Evolutionary conservation across 2,113 vertebrate species (phyloP).

Genomic region (Sinocyclocheilus grahami): DNA sequence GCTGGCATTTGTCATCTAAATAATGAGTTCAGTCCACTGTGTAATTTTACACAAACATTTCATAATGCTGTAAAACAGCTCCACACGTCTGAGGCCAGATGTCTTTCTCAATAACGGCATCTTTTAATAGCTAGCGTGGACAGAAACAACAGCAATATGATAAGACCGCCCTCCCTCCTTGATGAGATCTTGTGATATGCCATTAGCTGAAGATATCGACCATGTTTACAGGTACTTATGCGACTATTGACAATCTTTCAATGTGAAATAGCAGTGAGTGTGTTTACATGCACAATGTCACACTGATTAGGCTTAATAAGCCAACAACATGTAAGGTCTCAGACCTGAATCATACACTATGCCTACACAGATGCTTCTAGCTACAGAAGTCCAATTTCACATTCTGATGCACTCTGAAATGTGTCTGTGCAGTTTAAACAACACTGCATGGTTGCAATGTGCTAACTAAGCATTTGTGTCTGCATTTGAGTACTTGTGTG

Average conservation of each 20-base stretch:
- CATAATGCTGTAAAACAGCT: slow-evolving; percentile 25
- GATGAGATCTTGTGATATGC: neutral
- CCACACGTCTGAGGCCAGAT: neutral
- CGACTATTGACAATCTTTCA: neutral
- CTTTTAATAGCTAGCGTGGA: neutral
- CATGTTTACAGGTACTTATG: slow-evolving; percentile 8
- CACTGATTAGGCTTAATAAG: slow-evolving; percentile 13
- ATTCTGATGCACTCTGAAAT: neutral
- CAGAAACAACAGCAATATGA: neutral
- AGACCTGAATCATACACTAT: neutral
- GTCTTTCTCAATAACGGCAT: neutral
- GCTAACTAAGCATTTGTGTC: neutral
- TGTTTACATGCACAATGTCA: neutral
- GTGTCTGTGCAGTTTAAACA: neutral
- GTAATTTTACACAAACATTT: slow-evolving; percentile 30
- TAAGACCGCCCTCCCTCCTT: neutral
- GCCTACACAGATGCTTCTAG: neutral
- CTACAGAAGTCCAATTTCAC: neutral
- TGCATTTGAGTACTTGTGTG: neutral
- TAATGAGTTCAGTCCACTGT: slow-evolving; percentile 42
- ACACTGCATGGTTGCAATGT: neutral
- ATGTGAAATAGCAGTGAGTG: neutral
- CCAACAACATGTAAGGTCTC: neutral
- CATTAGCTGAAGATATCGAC: slow-evolving; percentile 12
- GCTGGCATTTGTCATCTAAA: slow-evolving; percentile 48